Evolutionary conservation across 2,113 vertebrate genomes (phyloP), one percentile per base, ranked within the genome.

Genomic region (Hippocampus guttulatus): DNA sequence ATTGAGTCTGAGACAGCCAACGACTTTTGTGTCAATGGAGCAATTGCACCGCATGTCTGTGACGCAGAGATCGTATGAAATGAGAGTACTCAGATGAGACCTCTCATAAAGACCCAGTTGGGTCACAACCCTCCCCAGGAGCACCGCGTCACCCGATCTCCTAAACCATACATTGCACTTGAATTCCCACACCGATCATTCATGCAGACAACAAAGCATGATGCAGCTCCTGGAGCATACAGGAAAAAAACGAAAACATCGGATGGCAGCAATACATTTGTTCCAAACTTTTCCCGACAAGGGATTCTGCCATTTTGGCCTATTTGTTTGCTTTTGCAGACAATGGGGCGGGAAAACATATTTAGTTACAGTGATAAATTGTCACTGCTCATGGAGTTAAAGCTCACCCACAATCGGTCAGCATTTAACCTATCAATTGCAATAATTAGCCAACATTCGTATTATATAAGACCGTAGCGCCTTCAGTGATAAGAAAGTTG

Each of bases 131-230:
- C 66, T 82, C 65, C 66, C 69, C 49, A 67, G 81, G 21, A 16
- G 73, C 75, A 15, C 0, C 10, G 12, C 9, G 87, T 88, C 88
- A 93, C 87, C 88, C 92, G 91, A 92, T 91, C 89, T 71, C 62
- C 84, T 62, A 90, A 84, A 77, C 90, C 86, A 82, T 88, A 81
- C 27, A 70, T 78, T 23, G 75, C 11, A 15, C 80, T 89, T 57
- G 27, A 65, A 77, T 88, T 93, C 90, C 88, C 91, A 91, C 89
- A 86, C 75, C 74, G 81, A 81, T 89, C 87, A 63, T 40, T 76
- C 72, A 60, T 75, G 70, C 43, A 20, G 23, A 57, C 30, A 23
- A 91, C 90, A 92, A 89, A 89, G 84, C 82, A 75, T 6, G 77
- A 77, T 87, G 90, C 83, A 89, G 81, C 69, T 90, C 85, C 90